Base-by-base conservation (phyloP, 2,113 vertebrate genomes). In the Trematocara unimaculatum region DNA sequence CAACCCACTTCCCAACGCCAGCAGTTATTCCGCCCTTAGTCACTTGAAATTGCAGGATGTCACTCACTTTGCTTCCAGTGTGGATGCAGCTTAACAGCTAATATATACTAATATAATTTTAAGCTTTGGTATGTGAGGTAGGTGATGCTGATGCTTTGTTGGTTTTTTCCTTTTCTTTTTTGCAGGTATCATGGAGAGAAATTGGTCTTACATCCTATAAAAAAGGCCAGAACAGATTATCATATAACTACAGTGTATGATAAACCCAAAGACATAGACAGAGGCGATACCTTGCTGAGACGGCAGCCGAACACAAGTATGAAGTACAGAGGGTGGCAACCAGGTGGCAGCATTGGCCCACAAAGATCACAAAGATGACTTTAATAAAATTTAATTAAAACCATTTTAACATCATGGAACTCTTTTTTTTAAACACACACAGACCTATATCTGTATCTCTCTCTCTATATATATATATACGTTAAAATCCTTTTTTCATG, bases 161-260 rank as follows among this genome's bases (percentile, higher is more conserved):
- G 33, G 18, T 38, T 3, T 1, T 20, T 47, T 64, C 17, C 60
- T 35, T 64, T 55, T 54, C 9, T 47, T 29, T 90, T 86, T 40
- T 92, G 77, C 91, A 99, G 99, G 72, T 99, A 99, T 94, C 99
- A 99, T 3, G 98, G 99, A 86, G 98, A 99, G 89, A 99, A 98
- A 87, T 93, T 99, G 20, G 88, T 95, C n/a, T 93, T 96, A 0
- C 97, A 97, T 87, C 90, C 92, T 29, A 84, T 26, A 49, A 98
- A 98, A 91, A 98, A 96, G 85, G 86, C 95, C 8, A 96, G 94
- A 5, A 84, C 55, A 67, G 92, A 96, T 15, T 93, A 97, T 54
- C 93, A 97, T 56, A 98, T 99, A 83, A 97, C 97, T 1, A 99
- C 98, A 15, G 78, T 98, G 78, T 99, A 99, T 0, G 98, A 99